Percentiles rank a stretch among this genome's conserved stretches.
These are phyloP conservation scores for Serinus canaria DNA, from an alignment of 2,113 vertebrate species.

Conservation along the genomic window DNA sequence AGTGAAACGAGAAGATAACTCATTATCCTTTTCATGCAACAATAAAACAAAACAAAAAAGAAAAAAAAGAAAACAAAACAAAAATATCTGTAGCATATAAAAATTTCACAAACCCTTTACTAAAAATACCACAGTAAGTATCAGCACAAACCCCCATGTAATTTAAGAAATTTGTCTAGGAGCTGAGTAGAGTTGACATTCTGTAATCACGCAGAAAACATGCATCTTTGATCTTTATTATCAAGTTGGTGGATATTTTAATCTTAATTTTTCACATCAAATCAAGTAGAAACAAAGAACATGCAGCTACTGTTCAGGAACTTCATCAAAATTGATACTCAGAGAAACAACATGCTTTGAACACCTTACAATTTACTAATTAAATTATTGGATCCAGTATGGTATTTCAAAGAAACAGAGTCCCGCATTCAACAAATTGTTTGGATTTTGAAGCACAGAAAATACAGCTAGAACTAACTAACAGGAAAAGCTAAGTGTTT, in stretches of 20 bases:
- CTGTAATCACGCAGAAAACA: not conserved
- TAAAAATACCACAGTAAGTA: not conserved
- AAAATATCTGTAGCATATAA: not conserved
- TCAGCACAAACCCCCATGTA: not conserved
- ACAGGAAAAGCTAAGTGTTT: not conserved
- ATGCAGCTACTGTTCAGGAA: not conserved
- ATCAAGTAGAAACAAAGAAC: not conserved
- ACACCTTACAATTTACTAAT: not conserved
- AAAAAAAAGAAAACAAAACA: not conserved
- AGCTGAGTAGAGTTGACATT: not conserved
- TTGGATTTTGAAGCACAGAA: not conserved
- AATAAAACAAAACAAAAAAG: not conserved
- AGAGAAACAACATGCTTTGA: not conserved
- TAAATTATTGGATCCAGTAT: not conserved
- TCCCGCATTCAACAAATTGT: not conserved
- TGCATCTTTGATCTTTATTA: not conserved
- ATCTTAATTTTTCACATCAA: not conserved
- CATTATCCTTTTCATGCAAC: not conserved
- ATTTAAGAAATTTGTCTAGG: not conserved
- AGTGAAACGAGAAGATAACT: not conserved
- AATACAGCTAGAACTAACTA: not conserved
- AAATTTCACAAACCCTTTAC: not conserved
- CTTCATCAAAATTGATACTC: not conserved
- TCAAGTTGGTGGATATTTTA: not conserved
- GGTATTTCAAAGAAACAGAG: not conserved